Base-by-base conservation (phyloP, 2,888 invertebrate genomes). In the Colostygia pectinataria region DNA sequence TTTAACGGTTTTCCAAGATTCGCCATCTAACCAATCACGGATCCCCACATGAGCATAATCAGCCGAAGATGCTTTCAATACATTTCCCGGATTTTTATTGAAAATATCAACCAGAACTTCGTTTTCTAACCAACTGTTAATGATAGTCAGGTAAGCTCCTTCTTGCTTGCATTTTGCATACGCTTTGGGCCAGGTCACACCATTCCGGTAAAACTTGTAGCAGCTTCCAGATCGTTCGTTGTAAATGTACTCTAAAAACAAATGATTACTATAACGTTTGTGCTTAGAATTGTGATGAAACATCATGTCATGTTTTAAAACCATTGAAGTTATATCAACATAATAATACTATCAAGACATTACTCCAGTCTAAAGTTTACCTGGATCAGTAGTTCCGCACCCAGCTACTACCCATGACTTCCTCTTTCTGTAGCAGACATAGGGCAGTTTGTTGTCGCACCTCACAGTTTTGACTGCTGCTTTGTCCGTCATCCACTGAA, bases 191-290 rank as follows among this genome's bases (percentile, higher is more conserved):
- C 48, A 48, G 7, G 29, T 20, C 18, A 23, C 2, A 15, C 29
- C 28, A 6, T 37, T 36, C 0, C n/a, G 15, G 31, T 48, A 37
- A 24, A 48, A 48, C 13, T 48, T 50, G 32, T 40, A 47, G 23
- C 40, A 47, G 24, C 40, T 47, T 14, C 44, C 53, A 23, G 46
- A 27, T 7, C 13, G 23, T 9, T 39, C 15, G 20, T 48, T 28
- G 20, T 38, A 36, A 12, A 10, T 12, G 32, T 50, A 43, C 4
- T 15, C 43, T 48, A 20, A 10, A 15, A 37, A 40, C 13, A n/a
- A 15, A 15, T 15, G 2, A 4, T 15, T 15, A 15, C n/a, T n/a
- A n/a, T n/a, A n/a, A n/a, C n/a, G n/a, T n/a, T n/a, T n/a, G n/a
- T n/a, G n/a, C n/a, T n/a, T n/a, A n/a, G n/a, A n/a, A n/a, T n/a